Evolutionary conservation across 2,888 invertebrate genomes (phyloP).

Genomic region (Drosophila merina): DNA sequence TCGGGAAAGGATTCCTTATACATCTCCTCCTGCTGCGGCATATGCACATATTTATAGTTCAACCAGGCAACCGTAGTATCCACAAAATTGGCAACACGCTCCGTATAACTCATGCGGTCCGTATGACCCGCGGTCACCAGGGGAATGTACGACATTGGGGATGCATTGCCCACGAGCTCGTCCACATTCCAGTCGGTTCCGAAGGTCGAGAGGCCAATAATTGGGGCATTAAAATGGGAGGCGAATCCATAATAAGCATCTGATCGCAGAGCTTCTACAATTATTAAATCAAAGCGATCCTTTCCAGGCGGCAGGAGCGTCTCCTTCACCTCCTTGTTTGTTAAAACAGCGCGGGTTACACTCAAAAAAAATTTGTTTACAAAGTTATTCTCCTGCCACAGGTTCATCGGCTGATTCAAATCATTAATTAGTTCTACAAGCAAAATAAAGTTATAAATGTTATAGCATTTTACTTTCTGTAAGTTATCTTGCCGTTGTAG

Average conservation of each 20-base stretch:
- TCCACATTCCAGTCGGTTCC: constrained; percentile 76
- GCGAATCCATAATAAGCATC: constrained; percentile 81
- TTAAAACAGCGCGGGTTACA: constrained; percentile 41
- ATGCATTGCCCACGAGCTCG: constrained; percentile 75
- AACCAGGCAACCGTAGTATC: constrained; percentile 60
- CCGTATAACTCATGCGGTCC: constrained; percentile 81
- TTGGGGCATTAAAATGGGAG: constrained; percentile 77
- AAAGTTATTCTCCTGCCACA: constrained; percentile 57
- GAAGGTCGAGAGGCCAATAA: constrained; percentile 74
- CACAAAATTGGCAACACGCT: constrained; percentile 79
- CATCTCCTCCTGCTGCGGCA: constrained; percentile 62
- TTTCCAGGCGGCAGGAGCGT: constrained; percentile 70
- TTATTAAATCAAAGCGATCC: constrained; percentile 79
- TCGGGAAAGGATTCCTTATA: constrained; percentile 65
- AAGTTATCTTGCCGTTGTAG: constrained; percentile 49
- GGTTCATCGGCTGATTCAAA: not conserved
- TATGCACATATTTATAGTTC: constrained; percentile 57
- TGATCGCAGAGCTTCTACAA: constrained; percentile 76
- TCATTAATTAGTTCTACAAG: constrained; percentile 50
- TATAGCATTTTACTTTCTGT: not conserved
- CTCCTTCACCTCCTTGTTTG: constrained; percentile 58
- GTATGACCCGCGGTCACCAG: constrained; percentile 64
- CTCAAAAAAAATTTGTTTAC: constrained; percentile 39
- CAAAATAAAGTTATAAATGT: no score
- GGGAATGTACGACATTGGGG: constrained; percentile 78